Evolutionary conservation across 2,888 invertebrate species (phyloP).

Genomic region (Netelia inedita): DNA sequence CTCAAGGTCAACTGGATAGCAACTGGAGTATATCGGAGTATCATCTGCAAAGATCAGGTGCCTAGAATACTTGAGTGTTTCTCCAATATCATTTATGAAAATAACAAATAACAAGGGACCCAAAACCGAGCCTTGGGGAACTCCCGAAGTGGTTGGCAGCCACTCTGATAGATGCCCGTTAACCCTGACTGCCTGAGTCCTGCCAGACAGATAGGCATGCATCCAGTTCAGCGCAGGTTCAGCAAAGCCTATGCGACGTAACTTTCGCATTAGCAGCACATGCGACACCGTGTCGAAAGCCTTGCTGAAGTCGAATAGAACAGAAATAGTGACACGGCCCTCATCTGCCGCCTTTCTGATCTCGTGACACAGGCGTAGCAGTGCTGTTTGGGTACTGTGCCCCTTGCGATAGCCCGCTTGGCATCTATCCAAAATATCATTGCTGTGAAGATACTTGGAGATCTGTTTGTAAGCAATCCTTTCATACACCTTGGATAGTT

Average conservation of each 20-base stretch:
- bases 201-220: not conserved
- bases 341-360: constrained; percentile 5
- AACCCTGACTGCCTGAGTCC: too few relatives aligned
- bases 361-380: constrained; percentile 15
- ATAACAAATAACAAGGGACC: too few relatives aligned
- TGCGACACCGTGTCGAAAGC: constrained; percentile 30
- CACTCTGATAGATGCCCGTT: too few relatives aligned
- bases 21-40: too few relatives aligned
- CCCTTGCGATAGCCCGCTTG: constrained; percentile 12
- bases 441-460: not conserved
- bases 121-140: too few relatives aligned
- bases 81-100: too few relatives aligned
- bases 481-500: constrained; percentile 37
- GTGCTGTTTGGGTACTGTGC: not conserved
- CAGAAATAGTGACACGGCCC: not conserved
- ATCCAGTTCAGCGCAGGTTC: not conserved
- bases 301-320: constrained; percentile 50
- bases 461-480: constrained; percentile 7
- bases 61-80: too few relatives aligned
- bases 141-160: too few relatives aligned
- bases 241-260: not conserved
- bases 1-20: too few relatives aligned
- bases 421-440: not conserved
- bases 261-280: not conserved
- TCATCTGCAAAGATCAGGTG: too few relatives aligned